These are phyloP conservation scores for Saiga tatarica DNA, from an alignment of 2,113 vertebrate species.

Conservation along the genomic window DNA sequence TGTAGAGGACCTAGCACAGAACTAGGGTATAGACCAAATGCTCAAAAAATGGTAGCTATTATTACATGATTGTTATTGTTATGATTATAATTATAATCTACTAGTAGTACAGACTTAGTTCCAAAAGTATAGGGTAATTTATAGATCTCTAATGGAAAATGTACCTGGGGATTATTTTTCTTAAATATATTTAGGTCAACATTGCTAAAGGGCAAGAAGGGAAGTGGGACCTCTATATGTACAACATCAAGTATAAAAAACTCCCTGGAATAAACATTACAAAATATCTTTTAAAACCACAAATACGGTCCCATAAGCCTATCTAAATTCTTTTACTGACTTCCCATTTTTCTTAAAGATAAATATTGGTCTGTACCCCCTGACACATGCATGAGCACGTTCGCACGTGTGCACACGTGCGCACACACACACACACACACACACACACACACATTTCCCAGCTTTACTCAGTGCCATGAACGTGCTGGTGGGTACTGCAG, in stretches of 20 bases:
- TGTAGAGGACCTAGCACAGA: background rate
- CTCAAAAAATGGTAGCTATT: background rate
- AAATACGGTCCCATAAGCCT: background rate
- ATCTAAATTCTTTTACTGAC: background rate
- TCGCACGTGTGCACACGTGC: accelerated
- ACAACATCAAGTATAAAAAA: background rate
- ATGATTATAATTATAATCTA: background rate
- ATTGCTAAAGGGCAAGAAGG: background rate
- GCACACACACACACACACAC: background rate
- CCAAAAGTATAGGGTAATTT: background rate
- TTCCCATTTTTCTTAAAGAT: conserved; percentile 20
- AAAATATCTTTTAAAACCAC: background rate
- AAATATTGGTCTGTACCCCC: background rate
- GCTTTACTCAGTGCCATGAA: background rate
- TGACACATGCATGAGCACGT: background rate
- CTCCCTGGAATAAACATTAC: background rate
- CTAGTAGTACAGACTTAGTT: background rate
- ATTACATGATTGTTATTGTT: background rate
- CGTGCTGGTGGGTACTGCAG: background rate
- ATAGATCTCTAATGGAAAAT: background rate
- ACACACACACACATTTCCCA: background rate
- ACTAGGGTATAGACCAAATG: background rate
- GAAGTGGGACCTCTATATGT: background rate
- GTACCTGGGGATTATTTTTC: background rate
- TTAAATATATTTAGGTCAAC: background rate